A percentile compares a stretch with the other conserved stretches of the same genome.
Evolutionary conservation across 2,113 vertebrate genomes (phyloP).

Genomic region (Haplochromis vanheusdeni): DNA sequence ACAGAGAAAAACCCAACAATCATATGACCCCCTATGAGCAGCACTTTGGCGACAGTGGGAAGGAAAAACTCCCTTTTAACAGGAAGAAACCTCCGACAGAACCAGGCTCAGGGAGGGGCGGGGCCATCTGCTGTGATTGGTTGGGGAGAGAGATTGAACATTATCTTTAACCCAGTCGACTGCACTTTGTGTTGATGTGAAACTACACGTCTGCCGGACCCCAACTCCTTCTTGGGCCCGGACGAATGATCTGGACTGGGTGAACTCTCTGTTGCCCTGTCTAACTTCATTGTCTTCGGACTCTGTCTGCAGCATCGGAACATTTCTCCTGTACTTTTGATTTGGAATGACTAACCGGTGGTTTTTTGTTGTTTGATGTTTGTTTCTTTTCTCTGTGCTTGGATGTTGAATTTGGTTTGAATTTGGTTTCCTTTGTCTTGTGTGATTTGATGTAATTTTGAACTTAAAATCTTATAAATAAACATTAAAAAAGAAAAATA

Average conservation of each 20-base stretch:
- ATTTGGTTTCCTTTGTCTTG: not conserved
- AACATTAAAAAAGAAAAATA: not conserved
- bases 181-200: not conserved
- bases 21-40: fast-evolving
- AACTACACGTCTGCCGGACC: not conserved
- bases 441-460: not conserved
- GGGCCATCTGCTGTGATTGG: not conserved
- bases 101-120: not conserved
- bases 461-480: not conserved
- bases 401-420: not conserved
- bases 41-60: not conserved
- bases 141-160: not conserved
- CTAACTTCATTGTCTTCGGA: not conserved
- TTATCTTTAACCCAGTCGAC: not conserved
- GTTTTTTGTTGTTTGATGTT: not conserved
- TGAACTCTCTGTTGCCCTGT: not conserved
- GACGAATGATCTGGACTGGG: not conserved
- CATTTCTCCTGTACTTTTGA: not conserved
- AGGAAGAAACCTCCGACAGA: fast-evolving
- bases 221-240: not conserved
- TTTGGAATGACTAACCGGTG: not conserved
- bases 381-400: not conserved
- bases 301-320: not conserved
- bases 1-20: not conserved
- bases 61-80: not conserved